Evolutionary conservation across 2,113 vertebrate species (phyloP).

Genomic region (Cyprinus carpio): DNA sequence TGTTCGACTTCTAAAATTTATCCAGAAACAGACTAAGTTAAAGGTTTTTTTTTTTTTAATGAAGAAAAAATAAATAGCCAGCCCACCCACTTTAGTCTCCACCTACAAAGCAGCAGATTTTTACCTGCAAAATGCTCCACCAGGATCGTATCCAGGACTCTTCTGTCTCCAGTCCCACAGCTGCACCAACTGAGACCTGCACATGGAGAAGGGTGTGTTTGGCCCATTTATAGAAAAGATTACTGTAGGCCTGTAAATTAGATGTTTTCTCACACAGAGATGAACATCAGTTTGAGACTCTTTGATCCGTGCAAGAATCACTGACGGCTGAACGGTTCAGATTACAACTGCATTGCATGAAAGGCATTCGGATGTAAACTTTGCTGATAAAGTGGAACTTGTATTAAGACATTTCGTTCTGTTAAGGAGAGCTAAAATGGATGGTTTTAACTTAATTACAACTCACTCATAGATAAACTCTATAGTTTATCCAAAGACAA

Average conservation of each 20-base stretch:
- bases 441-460: not conserved
- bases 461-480: not conserved
- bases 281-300: not conserved
- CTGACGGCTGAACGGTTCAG: not conserved
- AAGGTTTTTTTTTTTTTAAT: not conserved
- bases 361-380: not conserved
- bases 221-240: not conserved
- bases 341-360: not conserved
- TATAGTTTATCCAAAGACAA: not conserved
- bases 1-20: not conserved
- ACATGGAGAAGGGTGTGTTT: too few relatives aligned
- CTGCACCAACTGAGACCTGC: too few relatives aligned
- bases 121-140: not conserved
- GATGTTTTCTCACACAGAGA: not conserved
- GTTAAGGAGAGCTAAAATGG: not conserved
- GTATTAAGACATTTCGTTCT: not conserved
- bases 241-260: not conserved
- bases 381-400: not conserved
- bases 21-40: not conserved
- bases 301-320: not conserved
- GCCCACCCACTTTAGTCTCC: not conserved
- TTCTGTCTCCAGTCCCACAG: too few relatives aligned
- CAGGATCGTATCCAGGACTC: not conserved
- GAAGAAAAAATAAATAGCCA: too few relatives aligned
- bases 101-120: not conserved